Evolutionary conservation across 53 echinoderm and acorn worm species (phyloP).

Genomic region (Astropecten irregularis): DNA sequence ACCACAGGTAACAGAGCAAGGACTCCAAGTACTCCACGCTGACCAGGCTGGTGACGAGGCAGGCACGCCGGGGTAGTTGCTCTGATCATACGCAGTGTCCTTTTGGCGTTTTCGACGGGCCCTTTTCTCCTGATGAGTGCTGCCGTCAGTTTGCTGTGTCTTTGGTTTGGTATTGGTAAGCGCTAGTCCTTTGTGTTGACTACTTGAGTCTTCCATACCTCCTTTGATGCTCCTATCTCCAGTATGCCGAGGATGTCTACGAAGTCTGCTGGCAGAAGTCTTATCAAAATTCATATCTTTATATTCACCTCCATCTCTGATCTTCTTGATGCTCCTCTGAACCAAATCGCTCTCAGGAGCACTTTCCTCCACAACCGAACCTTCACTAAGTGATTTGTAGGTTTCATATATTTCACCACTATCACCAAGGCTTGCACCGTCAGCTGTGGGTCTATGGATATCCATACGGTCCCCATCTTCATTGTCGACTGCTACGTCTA

Average conservation of each 20-base stretch:
- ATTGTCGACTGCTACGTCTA: background rate
- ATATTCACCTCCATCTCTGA: background rate
- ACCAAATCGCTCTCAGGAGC: too few species aligned
- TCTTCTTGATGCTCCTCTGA: background rate
- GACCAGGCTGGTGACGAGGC: conserved; percentile 30
- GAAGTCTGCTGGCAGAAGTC: too few species aligned
- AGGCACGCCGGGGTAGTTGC: background rate
- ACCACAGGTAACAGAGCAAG: conserved; percentile 58
- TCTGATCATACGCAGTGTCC: background rate
- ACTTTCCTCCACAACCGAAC: too few species aligned
- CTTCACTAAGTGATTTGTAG: background rate
- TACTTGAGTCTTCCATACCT: too few species aligned
- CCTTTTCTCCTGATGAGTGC: background rate
- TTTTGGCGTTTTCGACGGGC: background rate
- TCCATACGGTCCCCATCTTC: background rate
- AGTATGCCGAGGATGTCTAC: too few species aligned
- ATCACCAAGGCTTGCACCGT: background rate
- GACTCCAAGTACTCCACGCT: conserved; percentile 44
- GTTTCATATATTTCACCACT: background rate
- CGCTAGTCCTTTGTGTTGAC: too few species aligned
- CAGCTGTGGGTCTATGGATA: background rate
- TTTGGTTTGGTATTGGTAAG: too few species aligned
- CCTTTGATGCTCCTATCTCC: background rate
- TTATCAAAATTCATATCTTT: too few species aligned
- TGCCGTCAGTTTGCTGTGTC: too few species aligned